Conservation (phyloP, 2,113 vertebrate genomes). For the Aepyceros melampus region DNA sequence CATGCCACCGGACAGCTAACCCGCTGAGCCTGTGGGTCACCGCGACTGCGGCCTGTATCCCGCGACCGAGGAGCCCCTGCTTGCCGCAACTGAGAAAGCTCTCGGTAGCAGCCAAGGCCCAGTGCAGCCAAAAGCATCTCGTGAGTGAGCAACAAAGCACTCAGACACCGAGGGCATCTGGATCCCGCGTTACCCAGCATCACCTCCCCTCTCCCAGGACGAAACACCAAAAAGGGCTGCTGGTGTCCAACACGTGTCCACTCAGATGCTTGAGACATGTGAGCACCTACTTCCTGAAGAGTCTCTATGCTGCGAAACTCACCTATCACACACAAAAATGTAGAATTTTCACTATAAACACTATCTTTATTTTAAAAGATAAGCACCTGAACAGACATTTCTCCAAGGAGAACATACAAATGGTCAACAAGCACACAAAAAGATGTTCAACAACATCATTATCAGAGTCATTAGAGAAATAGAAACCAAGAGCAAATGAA, state of each 20-base stretch:
- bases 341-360: background rate
- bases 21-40: background rate
- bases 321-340: background rate
- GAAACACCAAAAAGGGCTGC: background rate
- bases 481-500: background rate
- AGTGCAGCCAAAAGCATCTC: background rate
- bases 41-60: fast-evolving
- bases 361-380: background rate
- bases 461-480: background rate
- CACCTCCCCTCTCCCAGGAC: background rate
- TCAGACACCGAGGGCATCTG: background rate
- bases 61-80: background rate
- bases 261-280: background rate
- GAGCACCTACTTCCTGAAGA: background rate
- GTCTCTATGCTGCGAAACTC: background rate
- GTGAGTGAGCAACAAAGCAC: background rate
- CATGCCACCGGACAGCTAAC: background rate
- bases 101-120: background rate
- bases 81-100: background rate
- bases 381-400: background rate
- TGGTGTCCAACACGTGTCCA: fast-evolving
- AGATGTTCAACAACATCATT: background rate
- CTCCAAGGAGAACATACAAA: background rate
- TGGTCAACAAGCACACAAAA: background rate
- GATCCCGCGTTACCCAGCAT: background rate